phyloP scores from a whole-genome alignment of 2,888 invertebrate genomes.

The Parochlus steinenii region DNA sequence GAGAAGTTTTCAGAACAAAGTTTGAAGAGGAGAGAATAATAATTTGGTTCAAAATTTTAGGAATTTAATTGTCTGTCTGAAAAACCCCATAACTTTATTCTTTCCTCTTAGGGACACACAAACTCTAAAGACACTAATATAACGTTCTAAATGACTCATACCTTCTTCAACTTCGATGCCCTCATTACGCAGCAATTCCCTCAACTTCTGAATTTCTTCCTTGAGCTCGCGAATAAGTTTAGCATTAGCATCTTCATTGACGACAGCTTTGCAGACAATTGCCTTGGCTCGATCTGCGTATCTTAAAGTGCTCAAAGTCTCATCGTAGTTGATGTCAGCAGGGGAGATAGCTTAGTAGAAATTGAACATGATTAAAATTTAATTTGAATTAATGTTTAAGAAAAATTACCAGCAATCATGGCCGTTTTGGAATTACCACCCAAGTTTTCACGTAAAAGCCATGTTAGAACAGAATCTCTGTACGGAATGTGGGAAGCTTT shows the following conservation, averaged over 20 bases:
- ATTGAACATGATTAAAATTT: background rate
- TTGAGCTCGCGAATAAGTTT: slow-evolving; percentile 97
- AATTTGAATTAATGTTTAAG: background rate
- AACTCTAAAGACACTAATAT: background rate
- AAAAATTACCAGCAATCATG: slow-evolving; percentile 63
- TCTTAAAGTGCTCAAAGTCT: slow-evolving; percentile 95
- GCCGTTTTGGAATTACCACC: slow-evolving; percentile 99
- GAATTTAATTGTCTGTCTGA: too few species aligned
- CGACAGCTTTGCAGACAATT: slow-evolving; percentile 97
- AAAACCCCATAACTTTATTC: too few species aligned
- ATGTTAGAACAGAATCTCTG: slow-evolving; percentile 95
- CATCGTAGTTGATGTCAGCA: slow-evolving; percentile 98
- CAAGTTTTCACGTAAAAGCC: slow-evolving; percentile 93
- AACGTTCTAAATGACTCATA: slow-evolving; percentile 27
- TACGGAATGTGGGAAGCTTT: slow-evolving; percentile 98
- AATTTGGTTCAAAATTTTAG: too few species aligned
- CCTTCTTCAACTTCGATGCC: slow-evolving; percentile 95
- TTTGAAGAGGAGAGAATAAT: too few species aligned
- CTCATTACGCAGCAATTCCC: slow-evolving; percentile 85
- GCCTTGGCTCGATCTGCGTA: slow-evolving; percentile 99
- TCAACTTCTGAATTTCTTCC: slow-evolving; percentile 88
- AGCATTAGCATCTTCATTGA: slow-evolving; percentile 99
- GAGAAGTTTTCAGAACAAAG: too few species aligned
- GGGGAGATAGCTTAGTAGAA: slow-evolving; percentile 67
- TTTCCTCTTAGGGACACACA: slow-evolving; percentile 29